Evolutionary conservation across 2,888 invertebrate genomes (phyloP), one percentile per base, ranked within the genome.

Genomic region (Arctia plantaginis): DNA sequence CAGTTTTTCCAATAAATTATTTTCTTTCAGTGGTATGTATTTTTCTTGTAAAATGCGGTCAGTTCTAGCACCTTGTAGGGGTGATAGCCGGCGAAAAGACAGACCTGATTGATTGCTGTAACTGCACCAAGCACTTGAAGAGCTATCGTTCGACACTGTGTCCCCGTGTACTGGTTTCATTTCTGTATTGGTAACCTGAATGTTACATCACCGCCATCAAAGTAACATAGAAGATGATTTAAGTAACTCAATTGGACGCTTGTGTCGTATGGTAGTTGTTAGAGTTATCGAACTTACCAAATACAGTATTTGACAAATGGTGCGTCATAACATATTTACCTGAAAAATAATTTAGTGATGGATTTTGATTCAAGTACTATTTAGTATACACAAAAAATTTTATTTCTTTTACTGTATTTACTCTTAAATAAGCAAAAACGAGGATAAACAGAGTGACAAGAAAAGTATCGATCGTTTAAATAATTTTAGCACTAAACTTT

Each of bases 1-100:
- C 65, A 93, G 85, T 79, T 88, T 91, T 44, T 88, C 83, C 15
- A 93, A 78, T 44, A 93, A 80, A 75, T 91, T 90, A 81, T 85
- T 87, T 81, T 94, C 91, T 72, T 87, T 87, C 64, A 89, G 77
- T 33, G 91, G 90, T 78, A 91, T 84, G 78, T 87, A 90, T 77
- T 91, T 90, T 47, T 87, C 88, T 39, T 85, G 84, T 71, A 89
- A 89, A 30, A 91, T 84, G 82, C 85, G 88, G 71, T 91, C 88
- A 39, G 91, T 87, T 83, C 76, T 90, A 6, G 90, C 88, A 27
- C 87, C 89, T 51, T 82, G 82, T 39, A 62, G 15, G 33, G 78
- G 70, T 64, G 90, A 55, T 33, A 90, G 77, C 73, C 84, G 81
- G 65, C 77, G 85, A 33, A 90, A 55, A 67, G 88, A 89, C 59